Conservation (phyloP, 1,140 invertebrate species). For the Sminthurinus signatus region DNA sequence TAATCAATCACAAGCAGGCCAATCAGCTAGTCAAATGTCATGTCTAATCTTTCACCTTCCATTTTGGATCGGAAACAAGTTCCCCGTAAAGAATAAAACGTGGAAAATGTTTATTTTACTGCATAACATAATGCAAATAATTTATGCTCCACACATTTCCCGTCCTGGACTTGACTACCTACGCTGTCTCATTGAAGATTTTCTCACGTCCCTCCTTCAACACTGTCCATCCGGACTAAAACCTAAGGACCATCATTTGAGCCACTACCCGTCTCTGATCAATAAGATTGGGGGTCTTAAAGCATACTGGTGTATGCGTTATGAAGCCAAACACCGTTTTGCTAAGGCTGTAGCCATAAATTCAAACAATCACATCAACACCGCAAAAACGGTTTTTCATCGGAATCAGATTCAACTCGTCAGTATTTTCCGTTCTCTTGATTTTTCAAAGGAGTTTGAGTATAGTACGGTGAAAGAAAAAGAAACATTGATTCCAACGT, state of each 20-base stretch:
- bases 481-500: too few species aligned
- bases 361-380: not conserved
- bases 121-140: not conserved
- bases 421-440: too few species aligned
- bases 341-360: not conserved
- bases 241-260: conserved; percentile 4
- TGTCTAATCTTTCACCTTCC: not conserved
- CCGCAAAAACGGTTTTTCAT: not conserved
- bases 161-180: not conserved
- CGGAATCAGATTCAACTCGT: too few species aligned
- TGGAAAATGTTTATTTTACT: too few species aligned
- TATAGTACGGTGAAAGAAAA: too few species aligned
- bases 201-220: not conserved
- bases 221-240: too few species aligned
- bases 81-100: not conserved
- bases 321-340: conserved; percentile 1
- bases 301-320: not conserved
- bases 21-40: not conserved
- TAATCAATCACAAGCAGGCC: not conserved
- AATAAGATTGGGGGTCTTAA: not conserved
- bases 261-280: not conserved
- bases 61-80: not conserved
- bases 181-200: not conserved
- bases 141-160: not conserved
- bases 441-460: too few species aligned